These are phyloP conservation scores for Sebastes trivittatus DNA, from an alignment of 2,797 vertebrate species.

Conservation along the genomic window DNA sequence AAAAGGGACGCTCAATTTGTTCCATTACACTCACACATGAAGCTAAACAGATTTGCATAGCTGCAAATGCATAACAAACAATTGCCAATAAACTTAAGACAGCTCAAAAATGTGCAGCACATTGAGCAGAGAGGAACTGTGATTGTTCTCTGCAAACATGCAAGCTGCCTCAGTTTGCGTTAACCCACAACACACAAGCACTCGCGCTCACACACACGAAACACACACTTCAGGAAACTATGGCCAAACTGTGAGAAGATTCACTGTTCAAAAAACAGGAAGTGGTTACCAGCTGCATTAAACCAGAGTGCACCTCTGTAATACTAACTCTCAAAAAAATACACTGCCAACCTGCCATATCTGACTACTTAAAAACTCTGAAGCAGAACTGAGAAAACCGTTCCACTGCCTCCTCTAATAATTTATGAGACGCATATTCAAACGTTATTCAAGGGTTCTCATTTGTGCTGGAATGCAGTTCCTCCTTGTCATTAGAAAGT, in stretches of 20 bases:
- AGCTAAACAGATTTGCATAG: not conserved
- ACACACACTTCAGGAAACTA: slow-evolving; percentile 77
- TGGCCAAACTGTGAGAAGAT: slow-evolving; percentile 82
- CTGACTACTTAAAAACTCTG: slow-evolving; percentile 22
- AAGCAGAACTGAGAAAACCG: slow-evolving; percentile 45
- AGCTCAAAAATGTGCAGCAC: slow-evolving; percentile 26
- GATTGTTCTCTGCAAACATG: slow-evolving; percentile 74
- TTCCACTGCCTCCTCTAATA: not conserved
- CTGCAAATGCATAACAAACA: not conserved
- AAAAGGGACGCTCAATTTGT: not conserved
- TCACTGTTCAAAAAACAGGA: slow-evolving; percentile 81
- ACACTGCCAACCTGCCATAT: slow-evolving; percentile 41
- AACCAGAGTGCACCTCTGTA: slow-evolving; percentile 68
- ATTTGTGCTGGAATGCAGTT: slow-evolving; percentile 22
- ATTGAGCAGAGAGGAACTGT: slow-evolving; percentile 71
- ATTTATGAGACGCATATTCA: not conserved
- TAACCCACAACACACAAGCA: slow-evolving; percentile 67
- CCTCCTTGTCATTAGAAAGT: slow-evolving; percentile 20
- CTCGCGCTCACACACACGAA: slow-evolving; percentile 60
- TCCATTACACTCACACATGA: slow-evolving; percentile 27
- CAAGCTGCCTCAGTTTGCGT: slow-evolving; percentile 58
- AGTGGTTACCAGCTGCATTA: slow-evolving; percentile 80
- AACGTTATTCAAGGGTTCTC: not conserved
- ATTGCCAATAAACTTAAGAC: not conserved
- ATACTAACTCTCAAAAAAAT: slow-evolving; percentile 56